A percentile compares a stretch with the other conserved stretches of the same genome.
Evolutionary conservation across 1,140 invertebrate species (phyloP).

Genomic region (Caligus rogercresseyi): DNA sequence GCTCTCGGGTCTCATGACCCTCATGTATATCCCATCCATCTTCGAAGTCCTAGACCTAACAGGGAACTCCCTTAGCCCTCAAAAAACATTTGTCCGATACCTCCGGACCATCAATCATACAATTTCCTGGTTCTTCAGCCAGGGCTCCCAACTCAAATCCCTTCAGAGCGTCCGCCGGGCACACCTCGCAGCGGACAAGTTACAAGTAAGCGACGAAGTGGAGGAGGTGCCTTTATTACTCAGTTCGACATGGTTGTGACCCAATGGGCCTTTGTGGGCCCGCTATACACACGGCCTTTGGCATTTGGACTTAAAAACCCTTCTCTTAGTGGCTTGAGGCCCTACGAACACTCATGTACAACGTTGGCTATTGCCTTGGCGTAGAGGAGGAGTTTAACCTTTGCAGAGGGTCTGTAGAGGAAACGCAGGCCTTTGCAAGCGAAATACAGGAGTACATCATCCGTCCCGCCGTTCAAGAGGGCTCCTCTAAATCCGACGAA

Average conservation of each 20-base stretch:
- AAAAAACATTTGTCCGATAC: constrained; percentile 2
- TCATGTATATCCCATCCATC: constrained; percentile 5
- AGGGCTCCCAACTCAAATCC: background rate
- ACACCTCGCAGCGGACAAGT: background rate
- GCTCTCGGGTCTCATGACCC: constrained; percentile 3
- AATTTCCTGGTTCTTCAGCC: background rate
- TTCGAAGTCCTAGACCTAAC: constrained; percentile 2
- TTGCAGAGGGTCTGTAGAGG: background rate
- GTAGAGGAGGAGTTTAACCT: constrained; percentile 17
- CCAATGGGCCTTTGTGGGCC: constrained; percentile 19
- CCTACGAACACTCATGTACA: constrained; percentile 3
- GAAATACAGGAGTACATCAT: background rate
- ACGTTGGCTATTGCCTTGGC: constrained; percentile 10
- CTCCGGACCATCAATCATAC: constrained; percentile 11
- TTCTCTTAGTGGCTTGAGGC: background rate
- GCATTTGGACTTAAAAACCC: background rate
- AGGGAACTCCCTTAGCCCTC: background rate
- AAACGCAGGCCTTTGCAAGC: background rate
- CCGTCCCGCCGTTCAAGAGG: background rate
- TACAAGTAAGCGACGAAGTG: background rate
- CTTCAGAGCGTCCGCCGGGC: background rate
- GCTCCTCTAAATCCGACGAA: background rate
- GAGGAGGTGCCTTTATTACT: background rate
- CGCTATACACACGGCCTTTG: background rate
- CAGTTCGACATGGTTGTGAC: constrained; percentile 20